These are phyloP conservation scores for Sycophaga agraensis DNA, from an alignment of 1,140 invertebrate genomes.

Conservation along the genomic window DNA sequence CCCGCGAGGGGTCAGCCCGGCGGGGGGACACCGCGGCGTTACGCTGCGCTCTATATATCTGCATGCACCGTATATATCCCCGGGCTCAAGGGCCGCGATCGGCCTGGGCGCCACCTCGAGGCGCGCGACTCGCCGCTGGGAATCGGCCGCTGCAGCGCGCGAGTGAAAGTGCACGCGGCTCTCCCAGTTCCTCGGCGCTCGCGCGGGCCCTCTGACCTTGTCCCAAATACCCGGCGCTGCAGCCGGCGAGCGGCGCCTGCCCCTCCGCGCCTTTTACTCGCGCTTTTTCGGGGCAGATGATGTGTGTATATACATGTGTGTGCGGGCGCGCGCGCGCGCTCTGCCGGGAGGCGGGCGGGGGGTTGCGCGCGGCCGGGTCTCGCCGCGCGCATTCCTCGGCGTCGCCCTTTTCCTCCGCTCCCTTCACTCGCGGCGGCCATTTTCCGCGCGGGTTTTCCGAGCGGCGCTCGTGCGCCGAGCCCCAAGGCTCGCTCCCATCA, in stretches of 20 bases:
- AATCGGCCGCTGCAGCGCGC: slow-evolving; percentile 3
- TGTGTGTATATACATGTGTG: too few species aligned
- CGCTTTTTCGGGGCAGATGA: too few species aligned
- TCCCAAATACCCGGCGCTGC: slow-evolving; percentile 54
- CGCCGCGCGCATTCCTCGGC: slow-evolving; percentile 3
- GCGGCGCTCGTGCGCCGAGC: too few species aligned
- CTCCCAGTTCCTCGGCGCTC: slow-evolving; percentile 46
- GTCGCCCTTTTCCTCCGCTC: slow-evolving; percentile 19
- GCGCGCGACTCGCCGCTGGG: not conserved
- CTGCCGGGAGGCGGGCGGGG: not conserved
- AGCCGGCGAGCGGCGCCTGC: slow-evolving; percentile 30
- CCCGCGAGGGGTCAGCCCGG: too few species aligned
- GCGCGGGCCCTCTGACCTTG: slow-evolving; percentile 54
- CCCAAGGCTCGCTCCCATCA: too few species aligned
- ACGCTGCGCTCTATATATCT: too few species aligned
- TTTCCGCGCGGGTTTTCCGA: not conserved
- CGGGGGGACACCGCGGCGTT: too few species aligned
- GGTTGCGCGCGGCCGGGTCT: not conserved
- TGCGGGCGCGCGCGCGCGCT: too few species aligned
- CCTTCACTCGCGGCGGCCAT: slow-evolving; percentile 7
- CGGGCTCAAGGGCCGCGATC: too few species aligned
- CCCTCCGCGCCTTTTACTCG: too few species aligned
- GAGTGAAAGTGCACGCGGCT: slow-evolving; percentile 29
- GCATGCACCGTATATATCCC: too few species aligned
- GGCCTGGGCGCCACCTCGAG: too few species aligned